Conservation (phyloP, 1,140 invertebrate species). For the Cotesia glomerata region DNA sequence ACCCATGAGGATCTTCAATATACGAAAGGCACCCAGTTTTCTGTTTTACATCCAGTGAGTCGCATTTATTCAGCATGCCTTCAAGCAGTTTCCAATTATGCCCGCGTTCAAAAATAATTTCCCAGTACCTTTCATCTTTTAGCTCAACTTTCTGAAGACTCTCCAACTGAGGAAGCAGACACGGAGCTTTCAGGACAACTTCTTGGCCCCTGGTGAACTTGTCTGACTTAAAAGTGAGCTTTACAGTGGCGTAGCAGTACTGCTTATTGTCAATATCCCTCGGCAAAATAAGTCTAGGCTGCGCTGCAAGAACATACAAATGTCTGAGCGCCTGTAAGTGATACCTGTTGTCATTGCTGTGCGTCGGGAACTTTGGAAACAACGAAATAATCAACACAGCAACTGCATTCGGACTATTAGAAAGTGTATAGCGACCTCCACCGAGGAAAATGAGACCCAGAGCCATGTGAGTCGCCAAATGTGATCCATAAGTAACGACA, state of each 20-base stretch:
- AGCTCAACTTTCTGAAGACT: conserved; percentile 78
- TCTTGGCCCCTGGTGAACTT: conserved; percentile 66
- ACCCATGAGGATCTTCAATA: conserved; percentile 85
- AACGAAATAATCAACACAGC: conserved; percentile 90
- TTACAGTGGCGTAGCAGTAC: conserved; percentile 81
- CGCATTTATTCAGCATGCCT: conserved; percentile 74
- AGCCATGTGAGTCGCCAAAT: conserved; percentile 94
- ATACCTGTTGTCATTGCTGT: conserved; percentile 95
- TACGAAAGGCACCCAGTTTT: conserved; percentile 88
- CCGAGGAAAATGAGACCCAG: conserved; percentile 92
- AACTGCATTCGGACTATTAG: conserved; percentile 81
- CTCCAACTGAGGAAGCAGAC: conserved; percentile 83
- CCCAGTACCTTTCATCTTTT: conserved; percentile 87
- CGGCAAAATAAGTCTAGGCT: conserved; percentile 86
- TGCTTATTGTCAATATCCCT: conserved; percentile 81
- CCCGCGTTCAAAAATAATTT: conserved; percentile 79
- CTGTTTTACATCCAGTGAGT: conserved; percentile 84
- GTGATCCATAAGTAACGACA: conserved; percentile 86
- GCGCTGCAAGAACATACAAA: conserved; percentile 91
- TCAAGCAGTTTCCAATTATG: conserved; percentile 84
- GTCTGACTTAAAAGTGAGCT: conserved; percentile 62
- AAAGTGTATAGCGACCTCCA: conserved; percentile 88
- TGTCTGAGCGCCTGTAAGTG: conserved; percentile 95
- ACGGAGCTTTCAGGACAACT: conserved; percentile 77
- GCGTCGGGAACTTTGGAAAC: conserved; percentile 96